Evolutionary conservation across 2,797 vertebrate species (phyloP), one percentile per base, ranked within the genome.

Genomic region (Eidolon dupreanum): DNA sequence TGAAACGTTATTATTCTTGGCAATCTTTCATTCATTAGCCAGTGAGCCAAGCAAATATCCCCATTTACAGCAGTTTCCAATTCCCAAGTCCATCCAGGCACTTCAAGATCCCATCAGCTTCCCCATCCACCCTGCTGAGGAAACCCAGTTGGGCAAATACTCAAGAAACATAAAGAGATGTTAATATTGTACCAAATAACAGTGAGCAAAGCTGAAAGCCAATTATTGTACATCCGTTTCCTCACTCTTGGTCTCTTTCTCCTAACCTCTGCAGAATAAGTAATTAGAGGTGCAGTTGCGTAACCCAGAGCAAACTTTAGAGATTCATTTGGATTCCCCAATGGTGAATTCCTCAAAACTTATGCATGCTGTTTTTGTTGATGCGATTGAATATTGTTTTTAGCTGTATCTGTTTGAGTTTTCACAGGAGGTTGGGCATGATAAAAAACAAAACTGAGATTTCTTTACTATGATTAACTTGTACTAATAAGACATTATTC

Each of bases 11-110:
- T 98, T 98, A 96, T 96, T 96, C 96, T 92, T 84, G 59, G 96
- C 71, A 93, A 96, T 98, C 98, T 98, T 98, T 97, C 97, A 98
- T 96, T 98, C 98, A 96, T 98, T 98, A 98, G 97, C 96, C 97
- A 97, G 98, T 82, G 97, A 98, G 88, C 82, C 95, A 95, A 97
- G 91, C 95, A 95, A 95, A 90, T 78, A 82, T 71, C 31, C 68
- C 74, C 73, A 11, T 68, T 94, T 75, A 86, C 10, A 59, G 68
- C 68, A 46, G 68, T 90, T 92, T 93, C 84, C 38, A 89, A 31
- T 71, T 85, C 88, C 57, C 68, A 73, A 26, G 93, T 85, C 90
- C 96, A 95, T 66, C 90, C 92, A 95, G 81, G 89, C 95, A 57
- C 87, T 85, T 88, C 33, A 11, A 63, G 90, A 82, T 57, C 92